Evolutionary conservation across 2,797 vertebrate genomes (phyloP), one percentile per base, ranked within the genome.

Genomic region (Ammospiza maritima): DNA sequence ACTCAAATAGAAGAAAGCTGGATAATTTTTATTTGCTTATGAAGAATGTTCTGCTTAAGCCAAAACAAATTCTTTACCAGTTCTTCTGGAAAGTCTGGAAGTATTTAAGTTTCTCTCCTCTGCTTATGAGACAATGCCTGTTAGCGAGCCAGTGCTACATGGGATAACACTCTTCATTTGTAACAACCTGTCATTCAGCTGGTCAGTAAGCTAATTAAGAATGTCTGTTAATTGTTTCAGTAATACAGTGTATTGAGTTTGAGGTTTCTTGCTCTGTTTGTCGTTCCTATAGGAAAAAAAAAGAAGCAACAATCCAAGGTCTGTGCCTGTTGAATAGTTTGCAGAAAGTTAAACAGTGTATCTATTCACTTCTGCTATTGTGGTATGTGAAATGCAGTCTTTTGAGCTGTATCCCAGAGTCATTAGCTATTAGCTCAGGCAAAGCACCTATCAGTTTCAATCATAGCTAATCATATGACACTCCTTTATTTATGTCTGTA

Each of bases 11-110:
- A 97, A 96, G 95, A 97, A 98, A 98, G 94, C 94, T 97, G 97
- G 90, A 75, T 96, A 94, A 96, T 96, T 96, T 94, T 96, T 97
- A 80, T 94, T 98, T 97, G 96, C 96, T 93, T 97, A 58, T 89
- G 89, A 98, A 97, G 97, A 98, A 98, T 98, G 98, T 94, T 95
- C 85, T 97, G 34, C 89, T 95, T 70, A 97, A 97, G 98, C 98
- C 98, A 98, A 98, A 98, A 96, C 91, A 98, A 98, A 98, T 98
- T 97, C 97, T 97, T 98, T 96, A 97, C 96, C 97, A 97, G 95
- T 97, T 97, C 95, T 97, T 97, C 96, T 96, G 97, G 97, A 98
- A 98, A 97, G 96, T 97, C 98, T 98, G 98, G 98, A 98, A 98
- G 91, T 97, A 96, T 97, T 98, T 98, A 98, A 86, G 18, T 97